Evolutionary conservation across 92 coral and sea anemone genomes (phyloP).

Genomic region (Phenganax stokvisi): DNA sequence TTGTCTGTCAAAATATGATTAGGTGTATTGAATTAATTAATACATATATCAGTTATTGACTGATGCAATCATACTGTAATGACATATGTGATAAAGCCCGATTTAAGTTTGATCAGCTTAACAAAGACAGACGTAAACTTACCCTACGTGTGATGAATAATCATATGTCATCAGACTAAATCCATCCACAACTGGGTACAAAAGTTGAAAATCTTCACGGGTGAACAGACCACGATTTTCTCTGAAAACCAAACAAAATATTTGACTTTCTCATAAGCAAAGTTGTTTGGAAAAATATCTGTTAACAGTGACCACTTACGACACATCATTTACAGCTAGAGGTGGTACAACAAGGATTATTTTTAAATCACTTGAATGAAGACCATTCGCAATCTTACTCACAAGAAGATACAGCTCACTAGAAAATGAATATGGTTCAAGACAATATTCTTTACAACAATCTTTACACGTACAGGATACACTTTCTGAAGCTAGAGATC

Average conservation of each 20-base stretch:
- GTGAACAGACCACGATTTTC: constrained; percentile 65
- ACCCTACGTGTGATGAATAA: constrained; percentile 75
- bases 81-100: too few species aligned
- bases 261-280: not conserved
- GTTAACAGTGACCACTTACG: constrained; percentile 39
- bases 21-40: not conserved
- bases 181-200: constrained; percentile 89
- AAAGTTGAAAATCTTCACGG: constrained; percentile 78
- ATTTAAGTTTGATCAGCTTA: too few species aligned
- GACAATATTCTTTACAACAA: not conserved
- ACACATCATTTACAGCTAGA: constrained; percentile 51
- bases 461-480: too few species aligned
- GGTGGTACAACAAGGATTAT: constrained; percentile 88
- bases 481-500: too few species aligned
- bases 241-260: constrained; percentile 20
- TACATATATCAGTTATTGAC: too few species aligned
- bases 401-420: constrained; percentile 81
- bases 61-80: too few species aligned
- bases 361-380: constrained; percentile 68
- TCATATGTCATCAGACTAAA: constrained; percentile 97
- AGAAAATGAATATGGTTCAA: not conserved
- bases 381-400: constrained; percentile 80
- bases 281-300: not conserved
- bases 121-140: not conserved
- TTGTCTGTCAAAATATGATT: constrained; percentile 46